A percentile compares a stretch with the other conserved stretches of the same genome.
These are phyloP conservation scores for Incurvaria masculella DNA, from an alignment of 2,888 invertebrate genomes.

Conservation along the genomic window DNA sequence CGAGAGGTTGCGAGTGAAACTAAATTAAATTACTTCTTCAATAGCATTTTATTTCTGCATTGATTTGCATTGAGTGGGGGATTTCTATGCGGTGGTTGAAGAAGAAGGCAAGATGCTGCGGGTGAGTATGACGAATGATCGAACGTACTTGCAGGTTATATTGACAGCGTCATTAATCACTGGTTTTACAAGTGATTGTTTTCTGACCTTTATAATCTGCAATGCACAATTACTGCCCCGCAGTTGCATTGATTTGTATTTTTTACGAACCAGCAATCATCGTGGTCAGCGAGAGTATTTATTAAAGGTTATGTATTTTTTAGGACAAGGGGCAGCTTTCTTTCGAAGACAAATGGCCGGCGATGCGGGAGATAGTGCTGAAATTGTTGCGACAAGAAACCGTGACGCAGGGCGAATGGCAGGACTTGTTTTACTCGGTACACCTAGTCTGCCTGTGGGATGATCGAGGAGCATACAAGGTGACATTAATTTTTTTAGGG, in stretches of 20 bases:
- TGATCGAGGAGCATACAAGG: conserved; percentile 87
- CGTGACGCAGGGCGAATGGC: conserved; percentile 95
- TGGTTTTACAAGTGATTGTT: neutral
- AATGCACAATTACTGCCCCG: no score
- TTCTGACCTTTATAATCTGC: neutral
- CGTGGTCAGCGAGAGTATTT: conserved; percentile 50
- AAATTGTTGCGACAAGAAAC: conserved; percentile 92
- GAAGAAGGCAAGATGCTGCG: neutral
- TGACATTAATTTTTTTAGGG: conserved; percentile 28
- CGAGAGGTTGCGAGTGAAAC: no score
- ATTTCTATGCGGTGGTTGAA: no score
- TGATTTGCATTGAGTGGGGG: no score
- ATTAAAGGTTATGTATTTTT: conserved; percentile 19
- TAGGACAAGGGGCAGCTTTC: conserved; percentile 78
- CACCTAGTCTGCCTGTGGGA: conserved; percentile 98
- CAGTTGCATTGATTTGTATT: no score
- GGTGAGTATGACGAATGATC: neutral
- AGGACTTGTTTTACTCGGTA: conserved; percentile 93
- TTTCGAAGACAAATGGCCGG: conserved; percentile 97
- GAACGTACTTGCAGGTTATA: neutral
- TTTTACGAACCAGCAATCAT: conserved; percentile 39
- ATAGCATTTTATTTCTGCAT: no score
- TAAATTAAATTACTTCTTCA: no score
- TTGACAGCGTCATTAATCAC: neutral
- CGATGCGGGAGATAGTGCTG: conserved; percentile 90